Evolutionary conservation across 2,113 vertebrate genomes (phyloP).

Genomic region (Strigops habroptila): DNA sequence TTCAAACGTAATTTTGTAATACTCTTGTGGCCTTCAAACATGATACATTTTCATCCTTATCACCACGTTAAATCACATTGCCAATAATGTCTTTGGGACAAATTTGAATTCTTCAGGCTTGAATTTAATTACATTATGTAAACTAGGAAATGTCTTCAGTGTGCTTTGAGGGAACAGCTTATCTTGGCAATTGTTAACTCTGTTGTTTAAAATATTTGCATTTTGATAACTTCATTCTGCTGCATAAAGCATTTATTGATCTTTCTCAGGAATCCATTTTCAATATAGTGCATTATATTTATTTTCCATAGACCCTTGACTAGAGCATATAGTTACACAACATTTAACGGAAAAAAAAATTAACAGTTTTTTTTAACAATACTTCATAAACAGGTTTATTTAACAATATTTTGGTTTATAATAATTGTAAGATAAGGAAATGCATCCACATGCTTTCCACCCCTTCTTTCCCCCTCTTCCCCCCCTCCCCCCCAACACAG

Average conservation of each 20-base stretch:
- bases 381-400: no score
- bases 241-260: constrained; percentile 58
- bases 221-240: constrained; percentile 68
- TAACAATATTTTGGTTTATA: neutral
- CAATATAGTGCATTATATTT: neutral
- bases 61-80: constrained; percentile 60
- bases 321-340: neutral
- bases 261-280: constrained; percentile 45
- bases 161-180: constrained; percentile 48
- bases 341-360: neutral
- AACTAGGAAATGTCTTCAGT: constrained; percentile 67
- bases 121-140: constrained; percentile 78
- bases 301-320: neutral
- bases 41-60: constrained; percentile 47
- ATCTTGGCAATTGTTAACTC: constrained; percentile 50
- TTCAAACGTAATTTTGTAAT: constrained; percentile 55
- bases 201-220: constrained; percentile 72
- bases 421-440: neutral
- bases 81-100: constrained; percentile 65
- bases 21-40: constrained; percentile 40
- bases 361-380: neutral
- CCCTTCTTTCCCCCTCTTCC: no score
- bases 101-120: constrained; percentile 71
- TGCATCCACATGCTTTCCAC: neutral
- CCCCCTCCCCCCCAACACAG: neutral